phyloP scores from a whole-genome alignment of 2,888 invertebrate genomes.

The Cantharis rufa region DNA sequence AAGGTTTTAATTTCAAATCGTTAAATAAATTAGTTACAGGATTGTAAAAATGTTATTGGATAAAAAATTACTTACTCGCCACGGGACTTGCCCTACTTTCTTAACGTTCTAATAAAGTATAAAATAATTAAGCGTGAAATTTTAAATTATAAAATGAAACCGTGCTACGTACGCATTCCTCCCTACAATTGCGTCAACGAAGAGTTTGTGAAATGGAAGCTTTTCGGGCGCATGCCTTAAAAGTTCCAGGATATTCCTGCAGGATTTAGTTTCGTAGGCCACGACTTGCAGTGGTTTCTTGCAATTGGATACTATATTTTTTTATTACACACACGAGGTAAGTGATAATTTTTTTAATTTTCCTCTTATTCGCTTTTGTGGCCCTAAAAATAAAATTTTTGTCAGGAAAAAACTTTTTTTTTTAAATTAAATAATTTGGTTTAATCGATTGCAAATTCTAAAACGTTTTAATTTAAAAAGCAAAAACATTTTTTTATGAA shows the following conservation, averaged over 20 bases:
- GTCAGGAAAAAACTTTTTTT: not conserved
- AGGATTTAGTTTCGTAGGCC: conserved; percentile 19
- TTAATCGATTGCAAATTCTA: not conserved
- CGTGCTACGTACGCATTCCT: not conserved
- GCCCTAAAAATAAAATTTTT: not conserved
- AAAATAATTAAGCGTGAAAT: not conserved
- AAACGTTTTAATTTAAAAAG: not conserved
- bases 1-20: not conserved
- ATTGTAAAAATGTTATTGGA: not conserved
- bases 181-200: not conserved
- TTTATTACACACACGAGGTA: conserved; percentile 3
- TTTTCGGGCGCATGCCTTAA: conserved; percentile 29
- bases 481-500: not conserved
- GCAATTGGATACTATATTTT: conserved; percentile 13
- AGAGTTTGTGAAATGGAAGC: conserved; percentile 21
- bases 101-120: not conserved
- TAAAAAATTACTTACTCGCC: not conserved
- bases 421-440: not conserved
- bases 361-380: not conserved
- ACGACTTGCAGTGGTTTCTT: conserved; percentile 29
- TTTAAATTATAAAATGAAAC: not conserved
- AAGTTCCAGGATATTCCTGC: conserved; percentile 30
- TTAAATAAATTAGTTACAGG: not conserved
- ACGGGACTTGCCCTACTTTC: not conserved
- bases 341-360: not conserved